phyloP scores from a whole-genome alignment of 2,113 vertebrate species.

The Tylochromis polylepis region DNA sequence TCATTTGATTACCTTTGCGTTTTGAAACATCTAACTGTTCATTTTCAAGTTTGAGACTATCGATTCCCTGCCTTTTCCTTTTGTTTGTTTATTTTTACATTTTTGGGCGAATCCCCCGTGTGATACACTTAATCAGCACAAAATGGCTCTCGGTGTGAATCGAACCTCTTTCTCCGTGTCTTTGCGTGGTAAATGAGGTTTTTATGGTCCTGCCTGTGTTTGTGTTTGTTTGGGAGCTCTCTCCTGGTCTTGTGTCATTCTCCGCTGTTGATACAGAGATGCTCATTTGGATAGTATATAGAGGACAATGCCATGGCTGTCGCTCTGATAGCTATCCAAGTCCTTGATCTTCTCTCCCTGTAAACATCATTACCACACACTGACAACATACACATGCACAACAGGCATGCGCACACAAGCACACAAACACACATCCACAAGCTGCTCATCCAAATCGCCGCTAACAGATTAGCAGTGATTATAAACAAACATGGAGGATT shows the following conservation, averaged over 20 bases:
- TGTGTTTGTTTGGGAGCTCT: constrained; percentile 11
- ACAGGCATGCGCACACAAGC: constrained; percentile 1
- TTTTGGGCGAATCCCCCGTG: not conserved
- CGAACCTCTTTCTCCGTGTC: constrained; percentile 3
- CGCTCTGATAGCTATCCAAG: constrained; percentile 59
- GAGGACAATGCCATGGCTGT: constrained; percentile 52
- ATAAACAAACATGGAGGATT: constrained; percentile 74
- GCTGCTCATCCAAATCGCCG: constrained; percentile 55
- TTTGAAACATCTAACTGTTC: not conserved
- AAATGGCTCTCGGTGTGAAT: not conserved
- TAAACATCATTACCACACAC: constrained; percentile 74
- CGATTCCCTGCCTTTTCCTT: not conserved
- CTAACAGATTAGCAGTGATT: constrained; percentile 75
- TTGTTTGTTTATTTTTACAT: not conserved
- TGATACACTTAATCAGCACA: not conserved
- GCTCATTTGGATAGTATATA: constrained; percentile 51
- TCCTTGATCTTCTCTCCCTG: constrained; percentile 72
- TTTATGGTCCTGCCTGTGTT: not conserved
- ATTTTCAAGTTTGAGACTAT: not conserved
- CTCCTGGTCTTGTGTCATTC: not conserved
- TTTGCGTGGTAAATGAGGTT: not conserved
- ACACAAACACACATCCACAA: constrained; percentile 36
- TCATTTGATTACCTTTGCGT: not conserved
- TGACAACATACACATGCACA: constrained; percentile 53
- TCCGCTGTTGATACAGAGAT: constrained; percentile 33